Percentiles rank a stretch among this genome's conserved stretches.
Evolutionary conservation across 2,888 invertebrate species (phyloP).

Genomic region (Synanthedon andrenaeformis): DNA sequence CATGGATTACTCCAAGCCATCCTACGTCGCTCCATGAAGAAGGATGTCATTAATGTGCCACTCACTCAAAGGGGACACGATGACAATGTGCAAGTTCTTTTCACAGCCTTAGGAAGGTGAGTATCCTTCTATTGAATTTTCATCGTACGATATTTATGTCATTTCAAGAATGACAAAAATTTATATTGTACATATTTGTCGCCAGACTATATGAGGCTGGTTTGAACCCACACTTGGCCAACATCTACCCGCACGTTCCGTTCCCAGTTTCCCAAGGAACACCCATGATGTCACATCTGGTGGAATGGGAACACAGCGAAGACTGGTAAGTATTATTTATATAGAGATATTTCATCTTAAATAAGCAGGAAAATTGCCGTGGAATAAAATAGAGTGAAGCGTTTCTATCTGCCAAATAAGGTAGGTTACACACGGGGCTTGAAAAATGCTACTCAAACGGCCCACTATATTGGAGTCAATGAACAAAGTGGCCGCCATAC

Average conservation of each 20-base stretch:
- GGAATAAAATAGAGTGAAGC: no score
- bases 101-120: conserved; percentile 76
- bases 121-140: no score
- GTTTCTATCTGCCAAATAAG: no score
- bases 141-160: no score
- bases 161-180: no score
- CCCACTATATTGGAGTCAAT: conserved; percentile 26
- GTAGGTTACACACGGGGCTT: background rate
- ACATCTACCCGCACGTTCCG: conserved; percentile 79
- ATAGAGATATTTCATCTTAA: background rate
- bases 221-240: conserved; percentile 77
- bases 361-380: no score
- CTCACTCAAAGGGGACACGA: conserved; percentile 79
- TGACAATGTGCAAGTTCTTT: conserved; percentile 73
- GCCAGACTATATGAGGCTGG: conserved; percentile 82
- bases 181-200: conserved; percentile 17
- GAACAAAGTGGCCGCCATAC: conserved; percentile 22
- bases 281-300: conserved; percentile 82
- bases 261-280: conserved; percentile 91
- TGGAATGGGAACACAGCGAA: conserved; percentile 90
- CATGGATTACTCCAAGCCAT: conserved; percentile 91
- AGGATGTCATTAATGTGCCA: conserved; percentile 79
- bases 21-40: conserved; percentile 78
- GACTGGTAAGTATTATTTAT: conserved; percentile 67
- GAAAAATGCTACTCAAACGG: conserved; percentile 1